Conservation (phyloP, 2,888 invertebrate genomes). For the Tenthredo scrophulariae region DNA sequence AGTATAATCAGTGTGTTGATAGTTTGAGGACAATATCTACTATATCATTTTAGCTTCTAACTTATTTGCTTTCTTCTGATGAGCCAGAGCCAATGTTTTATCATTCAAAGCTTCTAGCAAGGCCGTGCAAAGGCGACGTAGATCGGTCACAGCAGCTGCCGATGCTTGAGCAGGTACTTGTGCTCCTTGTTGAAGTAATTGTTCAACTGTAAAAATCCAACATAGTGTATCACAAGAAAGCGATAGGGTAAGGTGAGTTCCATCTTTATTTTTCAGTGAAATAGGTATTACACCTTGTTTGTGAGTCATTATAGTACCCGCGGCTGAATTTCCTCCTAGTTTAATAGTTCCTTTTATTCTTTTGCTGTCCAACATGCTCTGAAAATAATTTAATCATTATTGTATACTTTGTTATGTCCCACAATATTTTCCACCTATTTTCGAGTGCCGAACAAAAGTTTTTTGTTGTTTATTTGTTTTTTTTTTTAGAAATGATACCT, state of each 20-base stretch:
- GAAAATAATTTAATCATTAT: conserved; percentile 62
- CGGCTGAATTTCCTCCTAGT: conserved; percentile 83
- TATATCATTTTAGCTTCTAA: conserved; percentile 56
- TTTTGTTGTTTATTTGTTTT: background rate
- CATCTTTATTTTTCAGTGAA: background rate
- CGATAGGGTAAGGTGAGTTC: background rate
- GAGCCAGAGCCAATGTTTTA: conserved; percentile 90
- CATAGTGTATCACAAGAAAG: background rate
- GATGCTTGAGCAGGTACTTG: conserved; percentile 81
- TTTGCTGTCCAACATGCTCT: conserved; percentile 87
- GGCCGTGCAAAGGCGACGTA: conserved; percentile 88
- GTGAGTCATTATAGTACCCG: conserved; percentile 88
- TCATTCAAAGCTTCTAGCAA: conserved; percentile 92
- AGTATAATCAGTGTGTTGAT: conserved; percentile 17
- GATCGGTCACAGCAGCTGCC: conserved; percentile 86
- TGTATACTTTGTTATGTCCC: conserved; percentile 13
- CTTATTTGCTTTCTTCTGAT: conserved; percentile 91
- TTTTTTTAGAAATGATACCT: conserved; percentile 79
- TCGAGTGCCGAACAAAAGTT: background rate
- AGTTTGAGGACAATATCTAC: background rate
- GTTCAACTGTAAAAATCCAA: conserved; percentile 82
- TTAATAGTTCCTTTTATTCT: conserved; percentile 86
- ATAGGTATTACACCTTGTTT: conserved; percentile 85
- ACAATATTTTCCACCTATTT: background rate
- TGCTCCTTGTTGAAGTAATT: conserved; percentile 85